Percentiles rank a stretch among this genome's conserved stretches.
phyloP scores from a whole-genome alignment of 1,140 invertebrate genomes.

The Contarinia nasturtii region DNA sequence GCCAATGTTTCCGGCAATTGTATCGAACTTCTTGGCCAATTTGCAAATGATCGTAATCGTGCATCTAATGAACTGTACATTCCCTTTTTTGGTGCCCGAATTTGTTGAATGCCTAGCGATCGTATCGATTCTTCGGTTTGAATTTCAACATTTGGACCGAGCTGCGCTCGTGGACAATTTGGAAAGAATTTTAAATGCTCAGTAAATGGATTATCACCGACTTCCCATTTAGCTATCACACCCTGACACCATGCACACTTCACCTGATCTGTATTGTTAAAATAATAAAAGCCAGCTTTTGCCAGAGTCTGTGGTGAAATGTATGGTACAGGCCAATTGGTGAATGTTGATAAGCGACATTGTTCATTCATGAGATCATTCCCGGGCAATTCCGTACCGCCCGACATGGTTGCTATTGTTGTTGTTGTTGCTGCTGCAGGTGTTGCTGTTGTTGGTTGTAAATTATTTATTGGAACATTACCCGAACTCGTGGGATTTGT shows the following conservation, averaged over 20 bases:
- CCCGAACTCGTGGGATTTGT: slow-evolving; percentile 36
- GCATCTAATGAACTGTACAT: slow-evolving; percentile 39
- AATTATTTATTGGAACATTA: slow-evolving; percentile 32
- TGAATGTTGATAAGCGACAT: slow-evolving; percentile 31
- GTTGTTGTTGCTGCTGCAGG: too few species aligned
- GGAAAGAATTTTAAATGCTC: slow-evolving; percentile 58
- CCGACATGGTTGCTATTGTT: too few species aligned
- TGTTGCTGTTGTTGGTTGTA: slow-evolving; percentile 5
- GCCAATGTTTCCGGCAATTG: slow-evolving; percentile 47
- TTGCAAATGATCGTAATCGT: slow-evolving; percentile 38
- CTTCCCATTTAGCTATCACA: slow-evolving; percentile 51
- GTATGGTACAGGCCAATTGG: slow-evolving; percentile 38
- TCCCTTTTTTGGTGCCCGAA: slow-evolving; percentile 35
- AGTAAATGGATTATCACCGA: slow-evolving; percentile 46
- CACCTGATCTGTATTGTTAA: slow-evolving; percentile 35
- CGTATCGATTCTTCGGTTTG: slow-evolving; percentile 24
- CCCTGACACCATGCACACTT: slow-evolving; percentile 63
- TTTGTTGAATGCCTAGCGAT: slow-evolving; percentile 40
- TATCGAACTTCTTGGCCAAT: slow-evolving; percentile 39
- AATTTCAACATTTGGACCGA: slow-evolving; percentile 19
- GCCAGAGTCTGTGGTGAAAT: slow-evolving; percentile 50
- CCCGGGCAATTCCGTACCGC: slow-evolving; percentile 5
- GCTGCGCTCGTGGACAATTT: slow-evolving; percentile 33
- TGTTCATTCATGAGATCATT: slow-evolving; percentile 12
- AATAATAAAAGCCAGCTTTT: slow-evolving; percentile 44